phyloP scores from a whole-genome alignment of 2,113 vertebrate species.

The Ailurus styani region DNA sequence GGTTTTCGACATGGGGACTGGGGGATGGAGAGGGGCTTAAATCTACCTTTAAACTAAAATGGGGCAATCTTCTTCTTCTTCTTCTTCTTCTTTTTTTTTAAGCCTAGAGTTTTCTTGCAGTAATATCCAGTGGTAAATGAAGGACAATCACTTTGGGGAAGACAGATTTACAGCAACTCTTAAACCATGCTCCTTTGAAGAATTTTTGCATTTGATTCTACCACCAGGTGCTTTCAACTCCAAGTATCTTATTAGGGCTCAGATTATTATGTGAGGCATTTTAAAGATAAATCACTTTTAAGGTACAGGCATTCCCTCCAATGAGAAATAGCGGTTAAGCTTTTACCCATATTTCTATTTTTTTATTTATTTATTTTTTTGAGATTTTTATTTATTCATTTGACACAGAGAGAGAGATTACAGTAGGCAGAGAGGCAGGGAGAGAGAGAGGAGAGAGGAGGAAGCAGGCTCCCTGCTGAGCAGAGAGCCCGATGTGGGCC shows the following conservation, averaged over 20 bases:
- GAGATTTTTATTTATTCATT: too few species aligned
- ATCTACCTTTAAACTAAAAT: neutral
- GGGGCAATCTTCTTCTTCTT: neutral
- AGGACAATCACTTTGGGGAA: neutral
- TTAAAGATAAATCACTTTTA: conserved; percentile 45
- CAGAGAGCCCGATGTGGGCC: too few species aligned
- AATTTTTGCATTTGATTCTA: neutral
- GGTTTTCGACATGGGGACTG: neutral
- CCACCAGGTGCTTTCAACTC: neutral
- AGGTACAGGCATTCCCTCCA: neutral
- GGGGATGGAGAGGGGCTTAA: neutral
- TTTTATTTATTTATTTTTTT: too few species aligned
- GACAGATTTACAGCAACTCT: conserved; percentile 15
- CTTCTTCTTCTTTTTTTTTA: neutral
- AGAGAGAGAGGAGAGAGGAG: too few species aligned
- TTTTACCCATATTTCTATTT: neutral
- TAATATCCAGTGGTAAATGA: neutral
- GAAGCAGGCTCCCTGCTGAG: too few species aligned
- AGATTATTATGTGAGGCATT: neutral
- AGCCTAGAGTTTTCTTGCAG: neutral
- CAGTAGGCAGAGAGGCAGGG: too few species aligned
- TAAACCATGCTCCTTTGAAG: neutral
- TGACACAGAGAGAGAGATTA: too few species aligned
- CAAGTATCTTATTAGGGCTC: neutral
- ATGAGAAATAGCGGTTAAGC: neutral